Evolutionary conservation across 2,888 invertebrate species (phyloP).

Genomic region (Ophion slaviceki): DNA sequence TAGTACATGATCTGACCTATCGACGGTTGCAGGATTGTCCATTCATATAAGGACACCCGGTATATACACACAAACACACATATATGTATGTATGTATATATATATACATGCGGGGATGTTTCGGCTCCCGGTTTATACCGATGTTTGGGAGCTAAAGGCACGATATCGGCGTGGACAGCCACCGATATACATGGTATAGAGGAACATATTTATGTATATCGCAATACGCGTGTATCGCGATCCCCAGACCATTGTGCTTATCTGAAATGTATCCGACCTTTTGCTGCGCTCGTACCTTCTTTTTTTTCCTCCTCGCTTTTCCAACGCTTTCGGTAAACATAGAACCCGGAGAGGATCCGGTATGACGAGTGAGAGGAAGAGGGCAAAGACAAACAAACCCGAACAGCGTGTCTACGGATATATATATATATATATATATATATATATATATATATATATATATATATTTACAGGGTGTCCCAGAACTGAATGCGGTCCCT

Average conservation of each 20-base stretch:
- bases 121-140: slow-evolving; percentile 36
- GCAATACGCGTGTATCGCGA: slow-evolving; percentile 22
- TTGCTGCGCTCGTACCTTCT: slow-evolving; percentile 39
- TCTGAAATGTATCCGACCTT: slow-evolving; percentile 48
- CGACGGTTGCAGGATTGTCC: too few relatives aligned
- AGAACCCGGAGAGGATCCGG: slow-evolving; percentile 19
- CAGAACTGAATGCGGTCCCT: too few relatives aligned
- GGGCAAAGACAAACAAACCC: slow-evolving; percentile 28
- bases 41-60: too few relatives aligned
- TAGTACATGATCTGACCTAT: too few relatives aligned
- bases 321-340: slow-evolving; percentile 23
- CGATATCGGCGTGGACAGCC: slow-evolving; percentile 33
- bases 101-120: slow-evolving; percentile 15
- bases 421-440: too few relatives aligned
- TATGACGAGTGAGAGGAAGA: slow-evolving; percentile 21
- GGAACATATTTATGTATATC: slow-evolving; percentile 3
- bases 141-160: slow-evolving; percentile 34
- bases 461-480: too few relatives aligned
- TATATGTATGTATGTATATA: slow-evolving; percentile 1
- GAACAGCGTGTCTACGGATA: too few relatives aligned
- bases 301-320: slow-evolving; percentile 17
- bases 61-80: background rate
- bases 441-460: too few relatives aligned
- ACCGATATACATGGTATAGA: slow-evolving; percentile 19
- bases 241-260: slow-evolving; percentile 40